Evolutionary conservation across 35 echinoderm and acorn worm genomes (phyloP), one percentile per base, ranked within the genome.

Genomic region (Diadema setosum): DNA sequence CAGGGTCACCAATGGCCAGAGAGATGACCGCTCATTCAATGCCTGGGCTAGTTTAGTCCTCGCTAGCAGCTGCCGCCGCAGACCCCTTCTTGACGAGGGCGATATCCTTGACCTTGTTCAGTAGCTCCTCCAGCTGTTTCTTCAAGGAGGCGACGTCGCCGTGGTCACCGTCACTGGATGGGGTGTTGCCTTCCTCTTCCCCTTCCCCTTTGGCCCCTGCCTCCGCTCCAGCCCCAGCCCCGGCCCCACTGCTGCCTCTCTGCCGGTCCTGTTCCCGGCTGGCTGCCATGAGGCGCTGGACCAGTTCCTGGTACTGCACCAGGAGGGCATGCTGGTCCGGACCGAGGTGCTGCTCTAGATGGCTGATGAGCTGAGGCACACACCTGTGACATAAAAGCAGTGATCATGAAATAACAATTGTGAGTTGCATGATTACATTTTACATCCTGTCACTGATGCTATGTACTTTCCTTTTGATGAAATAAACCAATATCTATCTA

Each of bases 341-440:
- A 0, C 64, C 17, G 24, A 98, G 58, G 49, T 98, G 91, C 0
- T 85, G 63, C 23, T 42, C 40, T 14, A 98, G 73, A 85, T 85
- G 91, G 12, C 49, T 81, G 44, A 98, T 91, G 42, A 98, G 81
- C 67, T 94, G 95, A 39, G 95, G 95, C 24, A 98, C 89, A 59
- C 88, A 91, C 26, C 94, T 97, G 65, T 3, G 48, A 65, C 40
- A 30, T 24, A 50, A 84, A 80, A 63, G 8, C 5, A 60, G 30
- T 23, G 57, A 18, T 60, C 30, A n/a, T n/a, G n/a, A n/a, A n/a
- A n/a, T n/a, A n/a, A n/a, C n/a, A n/a, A n/a, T n/a, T n/a, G n/a
- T n/a, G n/a, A n/a, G n/a, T n/a, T n/a, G n/a, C n/a, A n/a, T n/a
- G n/a, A n/a, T n/a, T n/a, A n/a, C n/a, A n/a, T n/a, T n/a, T n/a